Evolutionary conservation across 2,888 invertebrate genomes (phyloP).

Genomic region (Agapostemon virescens): DNA sequence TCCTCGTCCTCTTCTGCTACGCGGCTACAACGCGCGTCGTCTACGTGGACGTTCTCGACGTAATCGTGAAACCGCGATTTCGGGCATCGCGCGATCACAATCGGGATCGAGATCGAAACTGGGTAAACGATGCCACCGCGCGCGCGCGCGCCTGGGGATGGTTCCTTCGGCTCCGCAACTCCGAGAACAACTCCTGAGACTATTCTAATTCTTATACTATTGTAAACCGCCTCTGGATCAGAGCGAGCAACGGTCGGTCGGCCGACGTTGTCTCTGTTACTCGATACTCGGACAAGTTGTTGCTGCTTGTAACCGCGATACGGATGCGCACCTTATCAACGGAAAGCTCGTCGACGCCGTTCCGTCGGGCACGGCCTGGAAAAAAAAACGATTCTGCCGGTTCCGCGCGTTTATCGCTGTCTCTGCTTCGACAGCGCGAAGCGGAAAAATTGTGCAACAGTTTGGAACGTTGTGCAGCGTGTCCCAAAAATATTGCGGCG

Average conservation of each 20-base stretch:
- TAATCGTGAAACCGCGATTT: neutral
- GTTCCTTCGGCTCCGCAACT: no score
- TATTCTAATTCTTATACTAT: no score
- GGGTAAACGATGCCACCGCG: neutral
- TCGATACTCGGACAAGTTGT: slow-evolving; percentile 55
- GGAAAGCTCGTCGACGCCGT: slow-evolving; percentile 24
- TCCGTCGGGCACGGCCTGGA: neutral
- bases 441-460: no score
- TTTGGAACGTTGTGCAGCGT: no score
- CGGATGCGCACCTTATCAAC: slow-evolving; percentile 33
- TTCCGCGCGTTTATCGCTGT: no score
- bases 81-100: neutral
- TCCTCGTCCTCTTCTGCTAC: neutral
- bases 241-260: slow-evolving; percentile 56
- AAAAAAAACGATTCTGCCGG: neutral
- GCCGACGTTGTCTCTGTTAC: slow-evolving; percentile 46
- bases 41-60: neutral
- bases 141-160: no score
- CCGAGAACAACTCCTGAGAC: no score
- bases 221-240: slow-evolving; percentile 25
- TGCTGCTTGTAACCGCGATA: slow-evolving; percentile 53
- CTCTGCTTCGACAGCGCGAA: no score
- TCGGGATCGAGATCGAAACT: neutral
- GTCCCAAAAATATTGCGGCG: no score
- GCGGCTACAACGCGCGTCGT: neutral